Evolutionary conservation across 2,797 vertebrate genomes (phyloP).

Genomic region (Melanotaenia nigrans): DNA sequence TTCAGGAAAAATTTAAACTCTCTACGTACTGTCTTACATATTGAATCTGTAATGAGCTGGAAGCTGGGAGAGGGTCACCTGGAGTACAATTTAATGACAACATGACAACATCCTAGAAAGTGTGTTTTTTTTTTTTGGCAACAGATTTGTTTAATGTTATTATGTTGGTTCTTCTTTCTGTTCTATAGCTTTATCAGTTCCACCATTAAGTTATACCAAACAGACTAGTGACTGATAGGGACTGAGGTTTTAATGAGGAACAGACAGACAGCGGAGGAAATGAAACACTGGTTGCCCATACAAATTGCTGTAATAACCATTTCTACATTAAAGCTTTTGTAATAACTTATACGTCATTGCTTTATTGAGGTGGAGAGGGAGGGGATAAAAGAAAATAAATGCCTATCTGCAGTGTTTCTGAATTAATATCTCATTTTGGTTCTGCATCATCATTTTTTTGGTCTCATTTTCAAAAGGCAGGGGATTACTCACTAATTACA

Average conservation of each 20-base stretch:
- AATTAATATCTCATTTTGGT: constrained; percentile 85
- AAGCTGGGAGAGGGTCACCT: constrained; percentile 53
- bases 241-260: constrained; percentile 80
- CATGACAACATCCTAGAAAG: constrained; percentile 66
- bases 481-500: constrained; percentile 84
- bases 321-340: constrained; percentile 80
- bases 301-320: constrained; percentile 83
- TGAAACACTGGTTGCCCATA: constrained; percentile 75
- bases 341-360: constrained; percentile 75
- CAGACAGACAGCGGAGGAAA: constrained; percentile 76
- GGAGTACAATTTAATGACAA: constrained; percentile 75
- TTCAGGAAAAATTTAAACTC: constrained; percentile 58
- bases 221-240: constrained; percentile 72
- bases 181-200: constrained; percentile 25
- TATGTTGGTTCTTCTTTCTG: constrained; percentile 24
- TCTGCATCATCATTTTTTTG: constrained; percentile 82
- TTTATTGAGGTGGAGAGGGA: constrained; percentile 70
- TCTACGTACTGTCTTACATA: constrained; percentile 66
- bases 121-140: constrained; percentile 39
- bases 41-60: constrained; percentile 54
- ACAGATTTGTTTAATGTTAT: constrained; percentile 17
- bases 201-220: constrained; percentile 62
- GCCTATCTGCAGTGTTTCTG: constrained; percentile 76
- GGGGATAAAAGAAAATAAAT: constrained; percentile 69
- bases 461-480: constrained; percentile 81